A percentile compares a stretch with the other conserved stretches of the same genome.
Conservation (phyloP, 92 coral and sea anemone species). For the Umimayanthus chanpuru region DNA sequence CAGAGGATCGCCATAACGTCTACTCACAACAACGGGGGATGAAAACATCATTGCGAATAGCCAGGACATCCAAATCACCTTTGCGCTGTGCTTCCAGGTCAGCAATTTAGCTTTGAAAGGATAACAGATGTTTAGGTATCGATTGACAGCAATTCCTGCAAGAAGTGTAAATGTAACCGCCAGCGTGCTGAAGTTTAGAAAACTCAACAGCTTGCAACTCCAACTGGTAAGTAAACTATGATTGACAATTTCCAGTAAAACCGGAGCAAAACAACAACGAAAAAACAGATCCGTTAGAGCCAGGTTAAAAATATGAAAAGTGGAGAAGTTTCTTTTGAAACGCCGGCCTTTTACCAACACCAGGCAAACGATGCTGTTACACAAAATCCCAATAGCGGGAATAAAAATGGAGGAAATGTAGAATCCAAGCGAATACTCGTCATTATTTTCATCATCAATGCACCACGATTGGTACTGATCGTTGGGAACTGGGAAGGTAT, state of each 20-base stretch:
- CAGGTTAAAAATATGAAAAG: slow-evolving; percentile 32
- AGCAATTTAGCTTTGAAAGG: slow-evolving; percentile 50
- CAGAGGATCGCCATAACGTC: slow-evolving; percentile 19
- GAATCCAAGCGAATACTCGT: neutral
- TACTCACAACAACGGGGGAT: slow-evolving; percentile 43
- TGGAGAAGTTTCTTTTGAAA: slow-evolving; percentile 33
- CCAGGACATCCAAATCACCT: slow-evolving; percentile 49
- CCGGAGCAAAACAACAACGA: slow-evolving; percentile 17
- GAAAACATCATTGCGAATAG: slow-evolving; percentile 46
- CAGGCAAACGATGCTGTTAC: slow-evolving; percentile 22
- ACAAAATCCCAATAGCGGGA: slow-evolving; percentile 16
- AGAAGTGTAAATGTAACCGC: slow-evolving; percentile 21
- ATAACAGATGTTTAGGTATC: slow-evolving; percentile 37
- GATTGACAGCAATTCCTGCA: slow-evolving; percentile 31
- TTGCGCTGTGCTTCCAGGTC: slow-evolving; percentile 60
- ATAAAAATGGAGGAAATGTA: neutral
- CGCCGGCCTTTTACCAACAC: slow-evolving; percentile 23
- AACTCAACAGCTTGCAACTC: slow-evolving; percentile 28
- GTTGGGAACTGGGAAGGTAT: neutral
- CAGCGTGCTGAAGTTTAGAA: slow-evolving; percentile 11
- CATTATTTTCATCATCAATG: neutral
- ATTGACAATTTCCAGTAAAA: neutral
- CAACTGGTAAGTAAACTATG: neutral
- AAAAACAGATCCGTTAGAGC: slow-evolving; percentile 20
- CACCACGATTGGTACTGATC: slow-evolving; percentile 16